Percentiles rank a stretch among this genome's conserved stretches.
These are phyloP conservation scores for Pachydiplax longipennis DNA, from an alignment of 2,888 invertebrate genomes.

Conservation along the genomic window DNA sequence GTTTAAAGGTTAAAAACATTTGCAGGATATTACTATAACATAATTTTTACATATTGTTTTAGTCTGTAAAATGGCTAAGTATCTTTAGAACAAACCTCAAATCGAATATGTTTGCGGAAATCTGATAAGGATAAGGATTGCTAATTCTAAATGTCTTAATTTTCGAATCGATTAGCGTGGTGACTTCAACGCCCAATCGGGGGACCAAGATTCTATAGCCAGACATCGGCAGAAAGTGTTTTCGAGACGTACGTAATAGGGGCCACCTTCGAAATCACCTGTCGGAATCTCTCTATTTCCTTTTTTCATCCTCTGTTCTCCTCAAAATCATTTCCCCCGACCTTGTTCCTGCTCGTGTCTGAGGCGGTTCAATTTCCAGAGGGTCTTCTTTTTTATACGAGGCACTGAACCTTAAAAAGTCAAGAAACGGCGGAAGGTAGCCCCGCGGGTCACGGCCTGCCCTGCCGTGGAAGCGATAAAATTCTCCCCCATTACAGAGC, in stretches of 20 bases:
- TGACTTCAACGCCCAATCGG: background rate
- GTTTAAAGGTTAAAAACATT: no score
- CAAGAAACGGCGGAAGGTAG: background rate
- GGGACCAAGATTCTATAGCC: background rate
- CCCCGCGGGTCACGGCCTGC: constrained; percentile 33
- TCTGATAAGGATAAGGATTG: no score
- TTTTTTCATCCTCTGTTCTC: background rate
- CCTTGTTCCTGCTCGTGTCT: constrained; percentile 10
- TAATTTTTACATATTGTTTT: no score
- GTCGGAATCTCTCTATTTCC: background rate
- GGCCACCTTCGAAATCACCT: background rate
- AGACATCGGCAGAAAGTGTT: background rate
- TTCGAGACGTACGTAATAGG: background rate
- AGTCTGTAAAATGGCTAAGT: no score
- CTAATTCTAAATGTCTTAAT: no score
- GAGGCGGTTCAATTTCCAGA: constrained; percentile 20
- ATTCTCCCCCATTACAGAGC: background rate
- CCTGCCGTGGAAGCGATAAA: background rate
- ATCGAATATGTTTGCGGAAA: no score
- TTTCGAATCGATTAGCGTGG: no score
- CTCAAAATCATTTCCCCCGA: constrained; percentile 2
- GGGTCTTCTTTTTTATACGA: background rate
- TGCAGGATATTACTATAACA: no score
- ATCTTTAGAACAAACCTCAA: no score
- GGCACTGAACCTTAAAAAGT: constrained; percentile 23